A percentile compares a stretch with the other conserved stretches of the same genome.
Evolutionary conservation across 1,140 invertebrate species (phyloP).

Genomic region (Zophobas morio): DNA sequence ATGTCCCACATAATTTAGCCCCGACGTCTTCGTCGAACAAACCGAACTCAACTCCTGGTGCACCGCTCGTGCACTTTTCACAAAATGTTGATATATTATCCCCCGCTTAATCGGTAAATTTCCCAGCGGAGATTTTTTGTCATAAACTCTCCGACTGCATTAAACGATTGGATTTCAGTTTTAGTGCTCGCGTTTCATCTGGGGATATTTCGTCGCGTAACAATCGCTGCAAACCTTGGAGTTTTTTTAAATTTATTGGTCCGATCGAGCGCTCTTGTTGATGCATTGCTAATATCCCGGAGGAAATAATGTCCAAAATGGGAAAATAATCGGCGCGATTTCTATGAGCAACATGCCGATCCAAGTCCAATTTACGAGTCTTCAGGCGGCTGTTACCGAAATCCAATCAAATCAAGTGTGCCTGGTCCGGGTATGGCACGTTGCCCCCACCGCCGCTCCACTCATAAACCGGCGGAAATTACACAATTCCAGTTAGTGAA

Average conservation of each 20-base stretch:
- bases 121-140: constrained; percentile 15
- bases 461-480: constrained; percentile 58
- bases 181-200: constrained; percentile 13
- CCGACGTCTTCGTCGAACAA: too few relatives aligned
- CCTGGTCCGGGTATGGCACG: constrained; percentile 45
- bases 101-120: constrained; percentile 4
- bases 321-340: constrained; percentile 51
- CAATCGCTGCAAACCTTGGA: constrained; percentile 18
- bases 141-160: constrained; percentile 8
- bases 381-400: constrained; percentile 55
- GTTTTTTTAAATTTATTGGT: constrained; percentile 37
- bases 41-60: too few relatives aligned
- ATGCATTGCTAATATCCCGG: constrained; percentile 50
- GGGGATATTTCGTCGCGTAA: constrained; percentile 26
- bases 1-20: too few relatives aligned
- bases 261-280: constrained; percentile 28
- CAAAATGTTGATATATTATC: background rate
- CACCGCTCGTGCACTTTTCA: background rate
- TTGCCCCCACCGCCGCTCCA: constrained; percentile 48
- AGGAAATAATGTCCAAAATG: constrained; percentile 50
- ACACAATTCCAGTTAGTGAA: constrained; percentile 55
- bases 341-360: constrained; percentile 54
- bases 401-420: constrained; percentile 59
- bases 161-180: constrained; percentile 39
- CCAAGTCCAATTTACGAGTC: constrained; percentile 52